Conservation (phyloP, 2,888 invertebrate species). For the Mantis religiosa region DNA sequence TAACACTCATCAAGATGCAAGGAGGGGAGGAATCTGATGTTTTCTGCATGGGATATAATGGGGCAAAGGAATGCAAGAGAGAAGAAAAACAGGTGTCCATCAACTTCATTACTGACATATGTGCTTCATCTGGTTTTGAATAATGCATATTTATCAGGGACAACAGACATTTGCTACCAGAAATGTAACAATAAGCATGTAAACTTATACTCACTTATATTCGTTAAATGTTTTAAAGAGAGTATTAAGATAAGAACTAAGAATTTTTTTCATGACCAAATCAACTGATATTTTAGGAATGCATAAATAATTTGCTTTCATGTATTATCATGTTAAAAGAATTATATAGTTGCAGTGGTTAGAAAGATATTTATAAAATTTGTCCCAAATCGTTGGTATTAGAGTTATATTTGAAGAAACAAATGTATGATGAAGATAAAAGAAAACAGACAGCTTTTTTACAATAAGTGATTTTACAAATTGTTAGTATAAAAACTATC, state of each 20-base stretch:
- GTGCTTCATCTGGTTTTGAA: constrained; percentile 16
- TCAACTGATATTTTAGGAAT: constrained; percentile 1
- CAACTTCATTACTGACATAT: not conserved
- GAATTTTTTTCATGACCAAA: constrained; percentile 16
- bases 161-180: constrained; percentile 23
- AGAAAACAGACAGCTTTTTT: not conserved
- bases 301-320: not conserved
- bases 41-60: not conserved
- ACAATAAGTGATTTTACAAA: not conserved
- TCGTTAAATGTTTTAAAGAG: not conserved
- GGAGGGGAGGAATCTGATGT: not conserved
- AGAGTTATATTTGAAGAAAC: not conserved
- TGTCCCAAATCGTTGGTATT: not conserved
- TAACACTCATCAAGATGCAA: not conserved
- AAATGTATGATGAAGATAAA: not conserved
- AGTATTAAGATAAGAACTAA: not conserved
- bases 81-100: not conserved
- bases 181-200: not conserved
- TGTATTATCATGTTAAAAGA: not conserved
- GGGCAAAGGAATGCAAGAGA: not conserved
- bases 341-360: not conserved
- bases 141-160: constrained; percentile 21
- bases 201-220: not conserved
- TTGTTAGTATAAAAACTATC: not conserved
- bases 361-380: not conserved